phyloP scores from a whole-genome alignment of 2,888 invertebrate species.

The Muschampia plurimacula region DNA sequence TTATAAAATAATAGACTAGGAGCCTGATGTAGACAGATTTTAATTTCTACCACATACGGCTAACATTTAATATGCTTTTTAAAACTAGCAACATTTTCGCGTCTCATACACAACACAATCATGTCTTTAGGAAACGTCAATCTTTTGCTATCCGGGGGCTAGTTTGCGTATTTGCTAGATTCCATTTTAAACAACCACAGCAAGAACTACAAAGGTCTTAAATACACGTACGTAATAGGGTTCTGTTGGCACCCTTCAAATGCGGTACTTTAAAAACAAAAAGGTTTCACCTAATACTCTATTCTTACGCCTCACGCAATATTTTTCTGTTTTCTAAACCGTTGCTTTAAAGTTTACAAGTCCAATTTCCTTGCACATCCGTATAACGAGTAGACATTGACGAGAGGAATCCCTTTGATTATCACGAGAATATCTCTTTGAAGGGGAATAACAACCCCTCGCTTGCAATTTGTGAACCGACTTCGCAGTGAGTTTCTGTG shows the following conservation, averaged over 20 bases:
- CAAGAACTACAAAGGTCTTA: neutral
- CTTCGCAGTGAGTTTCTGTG: conserved; percentile 18
- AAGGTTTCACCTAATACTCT: neutral
- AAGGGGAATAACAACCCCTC: conserved; percentile 33
- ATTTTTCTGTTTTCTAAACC: conserved; percentile 23
- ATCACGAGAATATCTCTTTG: conserved; percentile 39
- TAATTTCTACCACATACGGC: too few relatives aligned
- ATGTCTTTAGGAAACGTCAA: too few relatives aligned
- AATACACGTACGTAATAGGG: neutral
- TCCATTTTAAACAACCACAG: neutral
- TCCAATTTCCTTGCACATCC: conserved; percentile 37
- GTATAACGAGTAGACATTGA: conserved; percentile 38
- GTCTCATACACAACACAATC: too few relatives aligned
- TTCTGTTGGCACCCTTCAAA: neutral
- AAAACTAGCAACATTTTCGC: too few relatives aligned
- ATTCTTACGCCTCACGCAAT: conserved; percentile 1
- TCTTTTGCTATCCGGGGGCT: too few relatives aligned
- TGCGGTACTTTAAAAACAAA: neutral
- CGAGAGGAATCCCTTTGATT: conserved; percentile 38
- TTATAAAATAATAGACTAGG: too few relatives aligned
- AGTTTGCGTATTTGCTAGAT: too few relatives aligned
- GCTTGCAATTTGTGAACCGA: conserved; percentile 33
- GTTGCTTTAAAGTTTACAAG: conserved; percentile 36
- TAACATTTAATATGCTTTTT: too few relatives aligned
- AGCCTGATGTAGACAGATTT: too few relatives aligned